These are phyloP conservation scores for Biston betularia DNA, from an alignment of 2,888 invertebrate genomes.

Conservation along the genomic window DNA sequence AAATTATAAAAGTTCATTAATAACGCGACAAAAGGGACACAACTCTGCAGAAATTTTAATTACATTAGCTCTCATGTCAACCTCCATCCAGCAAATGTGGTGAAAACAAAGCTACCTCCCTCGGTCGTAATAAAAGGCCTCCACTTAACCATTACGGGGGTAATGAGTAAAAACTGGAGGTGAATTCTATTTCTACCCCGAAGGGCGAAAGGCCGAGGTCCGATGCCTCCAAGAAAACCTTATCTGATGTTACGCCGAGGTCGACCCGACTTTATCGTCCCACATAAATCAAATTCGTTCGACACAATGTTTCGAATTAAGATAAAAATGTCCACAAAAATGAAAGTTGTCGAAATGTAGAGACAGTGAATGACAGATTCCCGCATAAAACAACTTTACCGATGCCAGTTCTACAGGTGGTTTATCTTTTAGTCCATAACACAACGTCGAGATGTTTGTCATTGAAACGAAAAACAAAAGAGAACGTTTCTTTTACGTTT, in stretches of 20 bases:
- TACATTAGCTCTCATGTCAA: slow-evolving; percentile 57
- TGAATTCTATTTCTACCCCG: slow-evolving; percentile 46
- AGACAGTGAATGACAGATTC: slow-evolving; percentile 41
- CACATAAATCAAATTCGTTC: slow-evolving; percentile 43
- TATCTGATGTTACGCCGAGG: slow-evolving; percentile 41
- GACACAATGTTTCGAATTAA: slow-evolving; percentile 31
- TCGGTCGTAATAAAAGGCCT: slow-evolving; percentile 63
- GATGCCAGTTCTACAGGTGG: slow-evolving; percentile 57
- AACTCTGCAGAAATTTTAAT: slow-evolving; percentile 61
- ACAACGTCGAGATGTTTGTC: slow-evolving; percentile 17
- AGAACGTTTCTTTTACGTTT: neutral
- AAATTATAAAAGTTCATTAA: slow-evolving; percentile 54
- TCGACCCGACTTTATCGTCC: slow-evolving; percentile 35
- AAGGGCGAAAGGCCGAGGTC: slow-evolving; percentile 10
- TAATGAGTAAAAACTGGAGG: slow-evolving; percentile 67
- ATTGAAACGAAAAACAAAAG: slow-evolving; percentile 6
- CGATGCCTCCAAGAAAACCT: slow-evolving; percentile 43
- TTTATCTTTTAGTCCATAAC: slow-evolving; percentile 50
- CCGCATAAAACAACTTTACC: slow-evolving; percentile 47
- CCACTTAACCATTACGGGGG: slow-evolving; percentile 58
- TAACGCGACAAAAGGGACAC: slow-evolving; percentile 51
- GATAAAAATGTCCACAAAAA: slow-evolving; percentile 10
- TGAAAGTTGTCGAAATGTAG: neutral
- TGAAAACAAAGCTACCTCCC: slow-evolving; percentile 67
- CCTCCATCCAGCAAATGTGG: slow-evolving; percentile 62